Evolutionary conservation across 35 echinoderm and acorn worm genomes (phyloP).

Genomic region (Ptychodera flava): DNA sequence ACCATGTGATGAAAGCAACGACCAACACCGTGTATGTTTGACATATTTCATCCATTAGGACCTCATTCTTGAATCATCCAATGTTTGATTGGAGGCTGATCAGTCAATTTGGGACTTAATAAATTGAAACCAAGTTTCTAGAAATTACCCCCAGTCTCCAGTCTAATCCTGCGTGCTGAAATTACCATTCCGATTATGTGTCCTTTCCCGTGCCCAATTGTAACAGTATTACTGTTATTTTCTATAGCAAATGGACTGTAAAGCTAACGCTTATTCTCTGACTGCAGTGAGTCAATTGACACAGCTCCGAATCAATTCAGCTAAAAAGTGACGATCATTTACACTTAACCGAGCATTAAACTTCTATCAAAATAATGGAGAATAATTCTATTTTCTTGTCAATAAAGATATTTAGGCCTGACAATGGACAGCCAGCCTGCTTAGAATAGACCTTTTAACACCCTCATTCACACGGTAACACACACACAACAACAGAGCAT

Average conservation of each 20-base stretch:
- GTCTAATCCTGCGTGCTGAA: not conserved
- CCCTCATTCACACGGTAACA: not conserved
- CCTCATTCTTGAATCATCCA: not conserved
- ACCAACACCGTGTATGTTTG: not conserved
- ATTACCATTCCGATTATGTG: not conserved
- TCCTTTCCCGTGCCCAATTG: not conserved
- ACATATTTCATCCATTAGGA: not conserved
- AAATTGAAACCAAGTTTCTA: slow-evolving; percentile 1
- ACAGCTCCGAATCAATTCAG: not conserved
- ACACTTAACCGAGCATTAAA: not conserved
- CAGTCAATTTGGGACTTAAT: not conserved
- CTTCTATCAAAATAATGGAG: not conserved
- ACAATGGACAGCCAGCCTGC: not conserved
- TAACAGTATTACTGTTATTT: not conserved
- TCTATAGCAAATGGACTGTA: not conserved
- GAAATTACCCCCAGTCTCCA: not conserved
- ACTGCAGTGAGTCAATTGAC: not conserved
- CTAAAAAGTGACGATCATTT: not conserved
- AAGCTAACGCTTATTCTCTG: not conserved
- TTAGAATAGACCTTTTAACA: not conserved
- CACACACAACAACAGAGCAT: not conserved
- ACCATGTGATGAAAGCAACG: no score
- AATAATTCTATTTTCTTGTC: slow-evolving; percentile 2
- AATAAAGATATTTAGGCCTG: not conserved
- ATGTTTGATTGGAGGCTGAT: not conserved